These are phyloP conservation scores for Coenobita brevimanus DNA, from an alignment of 1,140 invertebrate genomes.

Conservation along the genomic window DNA sequence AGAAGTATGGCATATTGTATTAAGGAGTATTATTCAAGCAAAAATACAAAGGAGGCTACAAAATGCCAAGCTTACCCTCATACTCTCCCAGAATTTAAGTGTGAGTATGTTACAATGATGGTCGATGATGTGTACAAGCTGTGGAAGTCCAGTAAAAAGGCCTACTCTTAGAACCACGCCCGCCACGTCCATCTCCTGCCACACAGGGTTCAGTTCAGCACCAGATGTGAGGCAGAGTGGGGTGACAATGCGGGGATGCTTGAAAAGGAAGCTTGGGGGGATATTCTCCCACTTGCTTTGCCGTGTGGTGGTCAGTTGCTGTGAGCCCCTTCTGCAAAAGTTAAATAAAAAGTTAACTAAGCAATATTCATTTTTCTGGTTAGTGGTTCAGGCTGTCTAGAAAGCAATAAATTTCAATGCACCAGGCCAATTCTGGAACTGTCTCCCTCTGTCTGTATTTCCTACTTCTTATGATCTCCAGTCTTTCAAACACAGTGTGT, in stretches of 20 bases:
- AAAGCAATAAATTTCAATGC: too few species aligned
- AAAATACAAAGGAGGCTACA: neutral
- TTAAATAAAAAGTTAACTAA: too few species aligned
- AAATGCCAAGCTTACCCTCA: constrained; percentile 29
- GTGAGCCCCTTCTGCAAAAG: too few species aligned
- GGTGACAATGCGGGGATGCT: constrained; percentile 31
- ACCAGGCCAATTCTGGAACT: too few species aligned
- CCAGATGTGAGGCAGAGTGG: constrained; percentile 27
- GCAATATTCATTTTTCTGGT: too few species aligned
- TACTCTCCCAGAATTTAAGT: constrained; percentile 31
- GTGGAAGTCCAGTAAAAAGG: neutral
- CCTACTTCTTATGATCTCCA: too few species aligned
- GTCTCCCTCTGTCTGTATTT: too few species aligned
- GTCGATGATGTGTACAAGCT: constrained; percentile 38
- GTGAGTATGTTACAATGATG: constrained; percentile 41
- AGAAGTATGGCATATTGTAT: too few species aligned
- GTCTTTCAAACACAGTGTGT: too few species aligned
- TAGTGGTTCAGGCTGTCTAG: too few species aligned
- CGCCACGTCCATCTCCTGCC: constrained; percentile 45
- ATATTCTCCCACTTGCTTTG: constrained; percentile 41
- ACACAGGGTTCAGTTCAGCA: constrained; percentile 9
- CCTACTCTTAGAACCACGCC: constrained; percentile 41
- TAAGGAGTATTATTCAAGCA: neutral
- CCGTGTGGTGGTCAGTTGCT: constrained; percentile 33
- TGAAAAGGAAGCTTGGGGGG: too few species aligned